phyloP scores from a whole-genome alignment of 2,888 invertebrate genomes.

The Tipula vernalis region DNA sequence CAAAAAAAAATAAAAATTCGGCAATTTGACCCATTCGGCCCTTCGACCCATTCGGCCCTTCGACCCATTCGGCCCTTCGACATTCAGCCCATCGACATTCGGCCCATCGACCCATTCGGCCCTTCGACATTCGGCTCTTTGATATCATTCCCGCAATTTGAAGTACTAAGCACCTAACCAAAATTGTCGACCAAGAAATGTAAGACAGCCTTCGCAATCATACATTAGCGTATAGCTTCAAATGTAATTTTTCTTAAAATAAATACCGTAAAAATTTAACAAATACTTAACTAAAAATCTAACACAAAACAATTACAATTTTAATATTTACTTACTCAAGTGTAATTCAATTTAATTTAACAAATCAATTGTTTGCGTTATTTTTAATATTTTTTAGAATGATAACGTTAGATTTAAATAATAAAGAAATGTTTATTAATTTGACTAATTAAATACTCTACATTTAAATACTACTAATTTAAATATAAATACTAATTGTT shows the following conservation, averaged over 20 bases:
- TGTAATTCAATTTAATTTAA: neutral
- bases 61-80: too few relatives aligned
- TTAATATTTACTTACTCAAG: neutral
- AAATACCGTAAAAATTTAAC: neutral
- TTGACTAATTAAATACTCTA: neutral
- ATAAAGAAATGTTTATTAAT: neutral
- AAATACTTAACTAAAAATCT: neutral
- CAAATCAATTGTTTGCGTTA: neutral
- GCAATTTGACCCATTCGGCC: too few relatives aligned
- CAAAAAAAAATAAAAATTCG: too few relatives aligned
- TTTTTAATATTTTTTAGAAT: neutral
- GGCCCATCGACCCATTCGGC: too few relatives aligned
- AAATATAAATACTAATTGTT: neutral
- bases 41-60: too few relatives aligned
- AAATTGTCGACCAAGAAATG: too few relatives aligned
- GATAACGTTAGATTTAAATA: neutral
- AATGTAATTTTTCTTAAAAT: neutral
- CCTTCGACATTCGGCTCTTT: too few relatives aligned
- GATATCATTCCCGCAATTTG: too few relatives aligned
- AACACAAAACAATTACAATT: neutral
- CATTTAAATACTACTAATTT: neutral
- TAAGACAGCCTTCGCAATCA: neutral
- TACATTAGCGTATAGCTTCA: neutral
- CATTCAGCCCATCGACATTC: too few relatives aligned
- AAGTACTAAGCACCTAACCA: too few relatives aligned